Evolutionary conservation across 2,113 vertebrate genomes (phyloP).

Genomic region (Salvelinus fontinalis): DNA sequence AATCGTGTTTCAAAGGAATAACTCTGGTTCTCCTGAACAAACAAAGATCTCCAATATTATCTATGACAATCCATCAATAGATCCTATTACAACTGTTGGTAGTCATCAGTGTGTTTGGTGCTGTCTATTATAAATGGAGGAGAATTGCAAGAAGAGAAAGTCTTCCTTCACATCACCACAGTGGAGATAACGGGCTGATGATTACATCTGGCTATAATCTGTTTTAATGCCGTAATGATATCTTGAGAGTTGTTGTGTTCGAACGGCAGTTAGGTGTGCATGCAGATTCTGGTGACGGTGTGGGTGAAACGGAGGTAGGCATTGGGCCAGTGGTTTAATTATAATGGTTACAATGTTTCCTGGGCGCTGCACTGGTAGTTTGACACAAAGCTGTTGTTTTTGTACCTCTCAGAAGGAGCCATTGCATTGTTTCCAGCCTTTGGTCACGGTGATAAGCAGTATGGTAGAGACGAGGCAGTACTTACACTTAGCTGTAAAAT

Average conservation of each 20-base stretch:
- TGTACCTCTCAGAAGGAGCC: constrained; percentile 38
- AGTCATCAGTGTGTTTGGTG: background rate
- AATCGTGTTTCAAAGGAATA: constrained; percentile 1
- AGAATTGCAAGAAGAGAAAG: constrained; percentile 35
- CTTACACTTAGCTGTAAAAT: too few relatives aligned
- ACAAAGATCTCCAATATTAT: too few relatives aligned
- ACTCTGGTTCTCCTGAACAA: background rate
- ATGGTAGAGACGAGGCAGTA: too few relatives aligned
- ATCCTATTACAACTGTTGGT: background rate
- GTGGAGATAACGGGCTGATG: constrained; percentile 46
- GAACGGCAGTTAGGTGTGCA: constrained; percentile 50
- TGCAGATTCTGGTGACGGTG: constrained; percentile 20
- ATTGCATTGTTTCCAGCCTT: constrained; percentile 4
- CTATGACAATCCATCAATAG: background rate
- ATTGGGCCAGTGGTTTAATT: constrained; percentile 50
- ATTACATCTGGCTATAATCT: constrained; percentile 44
- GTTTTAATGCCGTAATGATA: constrained; percentile 63
- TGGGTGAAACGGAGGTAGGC: constrained; percentile 38
- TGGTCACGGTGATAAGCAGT: constrained; percentile 27
- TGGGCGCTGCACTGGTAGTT: constrained; percentile 52
- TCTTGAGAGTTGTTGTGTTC: constrained; percentile 53
- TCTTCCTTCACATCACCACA: constrained; percentile 47
- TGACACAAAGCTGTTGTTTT: constrained; percentile 44
- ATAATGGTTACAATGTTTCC: constrained; percentile 39
- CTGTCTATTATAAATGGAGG: background rate